Base-by-base conservation (phyloP, 2,888 invertebrate species). In the Tethea ocularis region DNA sequence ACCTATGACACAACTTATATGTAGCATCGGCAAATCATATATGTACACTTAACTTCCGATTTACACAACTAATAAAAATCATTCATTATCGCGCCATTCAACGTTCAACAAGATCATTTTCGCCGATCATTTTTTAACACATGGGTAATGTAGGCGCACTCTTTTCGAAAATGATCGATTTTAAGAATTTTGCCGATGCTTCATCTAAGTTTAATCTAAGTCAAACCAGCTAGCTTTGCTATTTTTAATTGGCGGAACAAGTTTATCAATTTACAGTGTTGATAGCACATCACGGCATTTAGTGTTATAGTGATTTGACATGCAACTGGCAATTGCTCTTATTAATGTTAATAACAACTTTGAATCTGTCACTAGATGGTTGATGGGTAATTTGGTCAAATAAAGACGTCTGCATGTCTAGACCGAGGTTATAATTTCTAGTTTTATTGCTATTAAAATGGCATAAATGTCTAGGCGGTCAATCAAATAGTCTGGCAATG, bases 221-320 rank as follows among this genome's bases (percentile, higher is more conserved):
- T n/a, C 5, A n/a, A 38, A 38, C 38, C n/a, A 38, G n/a, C n/a
- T n/a, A n/a, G 6, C 0, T 6, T 38, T n/a, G 38, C 38, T 38
- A 36, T 38, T n/a, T n/a, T n/a, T 38, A n/a, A 38, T 38, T 38
- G 38, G 4, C 38, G n/a, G n/a, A 38, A 38, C 38, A n/a, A 6
- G 38, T 38, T n/a, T 38, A 38, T n/a, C n/a, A 38, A 38, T 46
- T 20, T 20, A 8, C 20, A 20, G 10, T 20, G 20, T 46, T 10
- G 46, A 46, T 46, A 20, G 46, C 2, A 46, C n/a, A n/a, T 46
- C 15, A 11, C 6, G 46, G 17, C 20, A 8, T 46, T 46, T 20
- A 38, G n/a, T 38, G n/a, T 38, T 38, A 46, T 46, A 58, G 22
- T 68, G 60, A 73, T 72, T 63, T 73, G 72, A 71, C 74, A 71